These are phyloP conservation scores for Synanthedon andrenaeformis DNA, from an alignment of 2,888 invertebrate species.

Conservation along the genomic window DNA sequence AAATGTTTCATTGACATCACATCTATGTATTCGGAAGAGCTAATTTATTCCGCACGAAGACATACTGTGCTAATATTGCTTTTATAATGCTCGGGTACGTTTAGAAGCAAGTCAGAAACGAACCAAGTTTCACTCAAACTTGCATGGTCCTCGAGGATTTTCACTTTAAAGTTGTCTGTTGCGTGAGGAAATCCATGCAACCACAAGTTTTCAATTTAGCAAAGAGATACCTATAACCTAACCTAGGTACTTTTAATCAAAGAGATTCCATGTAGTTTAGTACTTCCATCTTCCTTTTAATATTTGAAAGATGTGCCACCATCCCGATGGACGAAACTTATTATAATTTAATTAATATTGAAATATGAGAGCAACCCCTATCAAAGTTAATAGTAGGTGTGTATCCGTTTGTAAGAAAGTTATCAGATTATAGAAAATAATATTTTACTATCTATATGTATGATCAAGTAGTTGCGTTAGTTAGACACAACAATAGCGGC, in stretches of 20 bases:
- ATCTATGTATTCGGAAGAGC: slow-evolving; percentile 32
- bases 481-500: background rate
- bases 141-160: slow-evolving; percentile 53
- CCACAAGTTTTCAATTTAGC: slow-evolving; percentile 51
- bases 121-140: slow-evolving; percentile 47
- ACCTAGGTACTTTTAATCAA: too few species aligned
- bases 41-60: slow-evolving; percentile 37
- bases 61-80: too few species aligned
- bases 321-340: too few species aligned
- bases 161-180: slow-evolving; percentile 44
- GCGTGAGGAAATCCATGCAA: slow-evolving; percentile 47
- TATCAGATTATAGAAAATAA: too few species aligned
- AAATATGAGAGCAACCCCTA: too few species aligned
- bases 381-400: too few species aligned
- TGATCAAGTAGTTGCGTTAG: slow-evolving; percentile 5
- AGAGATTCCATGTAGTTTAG: slow-evolving; percentile 10
- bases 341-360: too few species aligned
- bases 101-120: slow-evolving; percentile 43
- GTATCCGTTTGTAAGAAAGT: too few species aligned
- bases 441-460: background rate
- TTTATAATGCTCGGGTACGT: slow-evolving; percentile 8
- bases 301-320: too few species aligned
- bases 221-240: slow-evolving; percentile 3
- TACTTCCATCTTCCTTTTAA: too few species aligned
- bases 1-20: too few species aligned